phyloP scores from a whole-genome alignment of 2,113 vertebrate species.

The Laticauda colubrina region DNA sequence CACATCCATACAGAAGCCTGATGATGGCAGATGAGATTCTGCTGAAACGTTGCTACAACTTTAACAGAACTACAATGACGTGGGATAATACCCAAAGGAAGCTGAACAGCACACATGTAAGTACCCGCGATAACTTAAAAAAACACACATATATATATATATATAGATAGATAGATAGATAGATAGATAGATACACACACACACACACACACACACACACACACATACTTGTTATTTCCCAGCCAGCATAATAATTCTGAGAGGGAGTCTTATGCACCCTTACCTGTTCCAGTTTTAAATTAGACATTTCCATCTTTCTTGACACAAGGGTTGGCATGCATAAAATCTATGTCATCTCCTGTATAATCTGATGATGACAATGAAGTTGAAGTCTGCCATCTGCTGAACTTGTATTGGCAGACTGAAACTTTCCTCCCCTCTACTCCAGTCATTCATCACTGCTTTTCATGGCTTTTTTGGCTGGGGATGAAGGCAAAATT shows the following conservation, averaged over 20 bases:
- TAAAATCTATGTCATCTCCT: not conserved
- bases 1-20: too few species aligned
- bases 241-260: not conserved
- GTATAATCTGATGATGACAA: not conserved
- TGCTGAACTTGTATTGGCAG: not conserved
- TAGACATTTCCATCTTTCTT: not conserved
- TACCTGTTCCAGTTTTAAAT: not conserved
- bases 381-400: not conserved
- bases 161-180: too few species aligned
- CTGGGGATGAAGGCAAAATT: not conserved
- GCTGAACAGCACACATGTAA: too few species aligned
- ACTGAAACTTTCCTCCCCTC: not conserved
- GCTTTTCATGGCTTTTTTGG: not conserved
- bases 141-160: too few species aligned
- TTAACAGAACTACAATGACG: too few species aligned
- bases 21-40: too few species aligned
- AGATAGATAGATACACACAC: too few species aligned
- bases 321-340: not conserved
- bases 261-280: not conserved
- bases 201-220: too few species aligned
- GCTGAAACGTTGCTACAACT: too few species aligned
- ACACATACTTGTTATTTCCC: not conserved
- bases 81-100: too few species aligned
- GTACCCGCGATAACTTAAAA: too few species aligned
- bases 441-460: not conserved